These are phyloP conservation scores for Phrynocephalus forsythii DNA, from an alignment of 2,797 vertebrate genomes.

Conservation along the genomic window DNA sequence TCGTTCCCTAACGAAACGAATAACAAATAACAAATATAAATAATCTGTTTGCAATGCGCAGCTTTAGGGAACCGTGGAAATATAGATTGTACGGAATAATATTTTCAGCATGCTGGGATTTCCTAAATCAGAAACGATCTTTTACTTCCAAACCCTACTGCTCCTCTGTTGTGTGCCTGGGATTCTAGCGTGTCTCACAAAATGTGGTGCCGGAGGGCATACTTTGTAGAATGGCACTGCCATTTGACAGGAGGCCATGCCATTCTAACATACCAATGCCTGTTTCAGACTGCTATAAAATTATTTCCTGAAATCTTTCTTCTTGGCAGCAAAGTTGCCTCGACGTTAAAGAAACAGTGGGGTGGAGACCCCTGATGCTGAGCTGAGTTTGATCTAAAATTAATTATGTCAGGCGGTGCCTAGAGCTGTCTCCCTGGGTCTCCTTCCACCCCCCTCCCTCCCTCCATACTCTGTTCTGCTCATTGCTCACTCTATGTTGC, in stretches of 20 bases:
- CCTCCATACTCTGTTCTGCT: not conserved
- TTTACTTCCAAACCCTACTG: conserved; percentile 24
- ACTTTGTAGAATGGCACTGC: not conserved
- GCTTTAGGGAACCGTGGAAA: not conserved
- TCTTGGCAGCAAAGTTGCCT: conserved; percentile 38
- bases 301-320: conserved; percentile 10
- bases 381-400: conserved; percentile 33
- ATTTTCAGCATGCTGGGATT: conserved; percentile 6
- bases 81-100: not conserved
- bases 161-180: not conserved
- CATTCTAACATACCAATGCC: not conserved
- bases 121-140: not conserved
- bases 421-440: conserved; percentile 44
- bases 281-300: conserved; percentile 31
- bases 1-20: too few relatives aligned
- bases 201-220: conserved; percentile 7
- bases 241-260: not conserved
- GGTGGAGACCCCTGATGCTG: not conserved
- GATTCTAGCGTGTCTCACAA: not conserved
- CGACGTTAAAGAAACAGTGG: conserved; percentile 31
- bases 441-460: not conserved
- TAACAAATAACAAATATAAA: too few relatives aligned
- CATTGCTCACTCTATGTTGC: conserved; percentile 27
- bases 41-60: not conserved
- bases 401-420: conserved; percentile 29